Base-by-base conservation (phyloP, 2,888 invertebrate genomes). In the Serripes groenlandicus region DNA sequence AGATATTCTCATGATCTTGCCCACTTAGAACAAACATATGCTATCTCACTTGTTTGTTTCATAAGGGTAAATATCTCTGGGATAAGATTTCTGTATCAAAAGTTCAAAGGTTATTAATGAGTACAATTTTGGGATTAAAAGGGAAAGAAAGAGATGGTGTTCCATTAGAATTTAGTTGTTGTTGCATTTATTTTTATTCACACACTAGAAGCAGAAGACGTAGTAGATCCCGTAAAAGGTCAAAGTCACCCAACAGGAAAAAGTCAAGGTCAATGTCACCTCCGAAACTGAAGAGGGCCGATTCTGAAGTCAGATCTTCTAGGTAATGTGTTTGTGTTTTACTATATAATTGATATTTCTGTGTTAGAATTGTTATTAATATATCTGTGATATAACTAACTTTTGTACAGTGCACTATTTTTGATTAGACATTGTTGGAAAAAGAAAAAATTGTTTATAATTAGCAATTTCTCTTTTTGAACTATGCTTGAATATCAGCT, bases 251-350 rank as follows among this genome's bases (percentile, higher is more conserved):
- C 5, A 78, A 83, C 21, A 69, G 49, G 60, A 78, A 86, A 49
- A 84, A 80, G 9, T 83, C 89, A n/a, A 83, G 87, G 54, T 91
- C 91, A 34, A 81, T 89, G 18, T 92, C 92, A 21, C 91, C 91
- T 30, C 92, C 91, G 5, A 88, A 88, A 56, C 85, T 91, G 56
- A 88, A 89, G 75, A 85, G 90, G 35, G 91, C 90, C 54, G 89
- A 86, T 3, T 90, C 90, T 9, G 75, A 81, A 30, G 23, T 69
- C 4, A 60, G 66, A 69, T 83, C 83, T 21, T 75, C 80, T 69
- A 84, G 84, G 84, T 84, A 84, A 5, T n/a, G 7, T 21, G 15
- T 49, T 1, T 49, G 42, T 49, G 2, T 49, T 21, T 21, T 49
- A 3, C 7, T 49, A 15, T 49, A 21, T 21, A 1, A 5, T 49